phyloP scores from a whole-genome alignment of 2,888 invertebrate species.

The Cancer borealis region DNA sequence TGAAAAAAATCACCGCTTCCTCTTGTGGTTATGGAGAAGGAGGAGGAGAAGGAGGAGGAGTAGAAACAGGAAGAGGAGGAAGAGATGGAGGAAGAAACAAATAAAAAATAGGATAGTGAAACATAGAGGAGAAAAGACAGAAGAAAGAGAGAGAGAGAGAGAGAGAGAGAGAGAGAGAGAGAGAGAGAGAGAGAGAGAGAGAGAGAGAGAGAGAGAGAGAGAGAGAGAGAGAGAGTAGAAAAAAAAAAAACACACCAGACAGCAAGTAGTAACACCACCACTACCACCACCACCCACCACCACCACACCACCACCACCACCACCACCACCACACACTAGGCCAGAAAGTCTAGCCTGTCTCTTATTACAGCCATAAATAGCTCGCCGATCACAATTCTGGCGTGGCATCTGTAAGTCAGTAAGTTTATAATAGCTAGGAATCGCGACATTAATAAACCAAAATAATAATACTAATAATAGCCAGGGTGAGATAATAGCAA shows the following conservation, averaged over 20 bases:
- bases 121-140: neutral
- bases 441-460: slow-evolving; percentile 34
- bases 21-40: neutral
- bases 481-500: neutral
- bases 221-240: slow-evolving; percentile 43
- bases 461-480: slow-evolving; percentile 33
- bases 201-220: slow-evolving; percentile 60
- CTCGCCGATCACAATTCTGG: neutral
- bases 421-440: neutral
- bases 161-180: neutral
- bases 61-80: neutral
- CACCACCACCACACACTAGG: neutral
- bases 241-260: neutral
- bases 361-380: neutral
- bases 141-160: neutral
- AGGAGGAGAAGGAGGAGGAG: too few relatives aligned
- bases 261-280: neutral
- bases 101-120: neutral
- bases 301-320: slow-evolving; percentile 1
- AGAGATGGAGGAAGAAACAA: neutral
- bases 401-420: slow-evolving; percentile 20
- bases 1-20: neutral
- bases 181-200: slow-evolving; percentile 53
- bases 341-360: neutral
- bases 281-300: neutral